phyloP scores from a whole-genome alignment of 2,888 invertebrate species.

The Pycnomerus fuliginosus region DNA sequence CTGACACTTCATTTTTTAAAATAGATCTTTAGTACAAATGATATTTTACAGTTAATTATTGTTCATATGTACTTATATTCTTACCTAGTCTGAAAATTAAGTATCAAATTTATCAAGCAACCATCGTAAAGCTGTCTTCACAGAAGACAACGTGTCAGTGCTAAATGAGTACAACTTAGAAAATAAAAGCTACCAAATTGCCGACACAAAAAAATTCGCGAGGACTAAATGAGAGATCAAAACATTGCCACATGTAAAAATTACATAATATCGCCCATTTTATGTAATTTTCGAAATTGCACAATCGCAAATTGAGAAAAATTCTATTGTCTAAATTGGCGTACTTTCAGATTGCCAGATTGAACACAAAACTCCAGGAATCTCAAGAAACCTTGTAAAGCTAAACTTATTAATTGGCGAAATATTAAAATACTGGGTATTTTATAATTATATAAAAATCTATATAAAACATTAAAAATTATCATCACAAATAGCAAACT shows the following conservation, averaged over 20 bases:
- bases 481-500: conserved; percentile 48
- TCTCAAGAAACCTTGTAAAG: conserved; percentile 27
- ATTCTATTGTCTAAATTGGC: conserved; percentile 27
- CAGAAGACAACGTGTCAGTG: conserved; percentile 46
- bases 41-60: conserved; percentile 29
- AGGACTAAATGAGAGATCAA: conserved; percentile 48
- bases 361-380: conserved; percentile 39
- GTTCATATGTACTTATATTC: conserved; percentile 25
- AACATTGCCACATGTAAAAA: conserved; percentile 50
- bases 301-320: conserved; percentile 27
- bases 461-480: conserved; percentile 47
- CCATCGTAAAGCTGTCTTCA: conserved; percentile 37
- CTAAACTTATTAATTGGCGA: conserved; percentile 32
- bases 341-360: conserved; percentile 38
- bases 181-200: conserved; percentile 42
- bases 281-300: conserved; percentile 31
- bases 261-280: conserved; percentile 24
- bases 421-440: conserved; percentile 47
- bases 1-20: conserved; percentile 46
- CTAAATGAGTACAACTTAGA: conserved; percentile 27
- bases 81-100: conserved; percentile 24
- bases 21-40: conserved; percentile 36
- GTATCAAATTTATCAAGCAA: conserved; percentile 20
- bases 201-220: conserved; percentile 25
- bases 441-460: conserved; percentile 38